Percentiles rank a stretch among this genome's conserved stretches.
Evolutionary conservation across 2,888 invertebrate genomes (phyloP).

Genomic region (Amorpha juglandis): DNA sequence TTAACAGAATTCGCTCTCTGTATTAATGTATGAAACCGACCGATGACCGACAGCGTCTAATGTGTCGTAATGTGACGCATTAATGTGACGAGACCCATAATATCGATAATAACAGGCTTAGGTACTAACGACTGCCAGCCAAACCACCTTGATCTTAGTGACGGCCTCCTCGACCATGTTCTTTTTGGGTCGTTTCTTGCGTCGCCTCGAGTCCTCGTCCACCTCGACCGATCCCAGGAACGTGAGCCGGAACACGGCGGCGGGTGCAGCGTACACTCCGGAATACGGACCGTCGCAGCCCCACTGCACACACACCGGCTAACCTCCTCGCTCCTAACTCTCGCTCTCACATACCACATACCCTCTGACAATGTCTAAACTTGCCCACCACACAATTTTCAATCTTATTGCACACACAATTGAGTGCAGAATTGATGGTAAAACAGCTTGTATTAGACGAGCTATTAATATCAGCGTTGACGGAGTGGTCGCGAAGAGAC

Average conservation of each 20-base stretch:
- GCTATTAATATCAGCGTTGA: neutral
- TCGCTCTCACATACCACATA: constrained; percentile 17
- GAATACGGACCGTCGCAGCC: constrained; percentile 78
- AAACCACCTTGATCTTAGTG: constrained; percentile 92
- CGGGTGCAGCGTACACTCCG: constrained; percentile 84
- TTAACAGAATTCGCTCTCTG: too few species aligned
- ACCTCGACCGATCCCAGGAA: constrained; percentile 94
- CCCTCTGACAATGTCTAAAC: neutral
- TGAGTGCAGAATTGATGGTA: too few species aligned
- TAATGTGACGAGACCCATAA: neutral
- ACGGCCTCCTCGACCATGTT: constrained; percentile 95
- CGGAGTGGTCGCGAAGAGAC: neutral
- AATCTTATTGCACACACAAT: neutral
- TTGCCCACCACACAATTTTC: neutral
- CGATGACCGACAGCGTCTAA: too few species aligned
- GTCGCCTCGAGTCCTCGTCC: constrained; percentile 90
- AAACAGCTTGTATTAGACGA: too few species aligned
- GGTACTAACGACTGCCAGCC: constrained; percentile 49
- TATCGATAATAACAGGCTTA: constrained; percentile 6
- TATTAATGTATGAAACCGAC: too few species aligned
- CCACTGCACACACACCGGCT: constrained; percentile 64
- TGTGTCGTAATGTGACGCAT: neutral
- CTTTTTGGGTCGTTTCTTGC: constrained; percentile 92
- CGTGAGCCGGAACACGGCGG: constrained; percentile 91
- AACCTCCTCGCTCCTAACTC: constrained; percentile 43